Evolutionary conservation across 2,797 vertebrate species (phyloP).

Genomic region (Galago senegalensis): DNA sequence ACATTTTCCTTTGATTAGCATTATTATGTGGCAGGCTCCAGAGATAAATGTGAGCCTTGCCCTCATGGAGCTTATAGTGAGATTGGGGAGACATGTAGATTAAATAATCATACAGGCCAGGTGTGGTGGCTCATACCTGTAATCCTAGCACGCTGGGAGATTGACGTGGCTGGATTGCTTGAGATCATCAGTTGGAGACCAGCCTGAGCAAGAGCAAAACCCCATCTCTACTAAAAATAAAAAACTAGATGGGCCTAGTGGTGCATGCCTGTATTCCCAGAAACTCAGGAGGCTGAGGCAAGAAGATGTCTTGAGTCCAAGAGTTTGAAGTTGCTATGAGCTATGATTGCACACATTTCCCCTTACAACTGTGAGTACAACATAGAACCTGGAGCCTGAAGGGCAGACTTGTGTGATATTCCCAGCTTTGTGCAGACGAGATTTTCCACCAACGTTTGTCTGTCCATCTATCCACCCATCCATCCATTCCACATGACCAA

Average conservation of each 20-base stretch:
- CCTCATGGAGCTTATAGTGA: neutral
- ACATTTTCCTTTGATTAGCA: neutral
- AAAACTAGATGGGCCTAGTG: too few relatives aligned
- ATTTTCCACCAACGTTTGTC: neutral
- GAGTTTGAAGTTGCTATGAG: too few relatives aligned
- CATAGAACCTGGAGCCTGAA: neutral
- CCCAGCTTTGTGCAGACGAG: neutral
- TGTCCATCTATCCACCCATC: neutral
- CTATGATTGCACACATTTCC: too few relatives aligned
- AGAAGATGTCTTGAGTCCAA: too few relatives aligned
- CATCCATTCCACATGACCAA: neutral
- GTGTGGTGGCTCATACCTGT: too few relatives aligned
- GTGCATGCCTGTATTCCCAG: too few relatives aligned
- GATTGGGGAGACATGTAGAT: neutral
- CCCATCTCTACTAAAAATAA: too few relatives aligned
- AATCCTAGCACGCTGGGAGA: too few relatives aligned
- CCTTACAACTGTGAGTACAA: neutral
- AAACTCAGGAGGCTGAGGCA: too few relatives aligned
- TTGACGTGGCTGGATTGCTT: too few relatives aligned
- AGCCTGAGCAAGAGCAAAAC: too few relatives aligned
- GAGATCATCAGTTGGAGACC: too few relatives aligned
- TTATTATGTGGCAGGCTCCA: neutral
- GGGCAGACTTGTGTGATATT: neutral
- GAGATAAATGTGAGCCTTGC: neutral
- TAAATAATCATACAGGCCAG: neutral